These are phyloP conservation scores for Keiferia lycopersicella DNA, from an alignment of 2,888 invertebrate genomes.

Conservation along the genomic window DNA sequence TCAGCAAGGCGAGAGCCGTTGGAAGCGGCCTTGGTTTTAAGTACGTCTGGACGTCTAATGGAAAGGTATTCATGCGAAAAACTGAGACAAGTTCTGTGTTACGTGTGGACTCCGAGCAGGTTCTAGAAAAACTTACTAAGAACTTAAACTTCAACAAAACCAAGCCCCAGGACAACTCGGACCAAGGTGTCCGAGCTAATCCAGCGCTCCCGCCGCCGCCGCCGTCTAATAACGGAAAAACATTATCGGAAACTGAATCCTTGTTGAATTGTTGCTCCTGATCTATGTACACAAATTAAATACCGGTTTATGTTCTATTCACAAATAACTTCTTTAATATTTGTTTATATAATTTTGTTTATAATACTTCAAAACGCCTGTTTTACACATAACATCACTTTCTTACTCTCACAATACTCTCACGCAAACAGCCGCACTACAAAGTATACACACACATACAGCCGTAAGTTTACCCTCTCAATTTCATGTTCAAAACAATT, in stretches of 20 bases:
- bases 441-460: not conserved
- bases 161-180: not conserved
- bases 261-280: not conserved
- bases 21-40: constrained; percentile 27
- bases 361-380: too few relatives aligned
- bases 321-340: not conserved
- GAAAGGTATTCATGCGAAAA: constrained; percentile 29
- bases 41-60: constrained; percentile 30
- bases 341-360: not conserved
- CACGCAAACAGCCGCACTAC: too few relatives aligned
- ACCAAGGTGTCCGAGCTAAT: not conserved
- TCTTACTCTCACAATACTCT: too few relatives aligned
- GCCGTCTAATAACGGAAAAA: not conserved
- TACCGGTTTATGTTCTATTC: not conserved
- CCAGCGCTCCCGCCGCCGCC: not conserved
- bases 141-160: not conserved
- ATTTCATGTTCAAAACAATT: not conserved
- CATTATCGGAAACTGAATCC: not conserved
- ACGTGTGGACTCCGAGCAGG: constrained; percentile 18
- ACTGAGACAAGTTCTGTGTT: constrained; percentile 30
- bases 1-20: constrained; percentile 28
- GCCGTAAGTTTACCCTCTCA: not conserved
- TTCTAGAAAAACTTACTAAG: not conserved
- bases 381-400: too few relatives aligned
- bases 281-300: not conserved